Evolutionary conservation across 1,140 invertebrate genomes (phyloP).

Genomic region (Leptopilina boulardi): DNA sequence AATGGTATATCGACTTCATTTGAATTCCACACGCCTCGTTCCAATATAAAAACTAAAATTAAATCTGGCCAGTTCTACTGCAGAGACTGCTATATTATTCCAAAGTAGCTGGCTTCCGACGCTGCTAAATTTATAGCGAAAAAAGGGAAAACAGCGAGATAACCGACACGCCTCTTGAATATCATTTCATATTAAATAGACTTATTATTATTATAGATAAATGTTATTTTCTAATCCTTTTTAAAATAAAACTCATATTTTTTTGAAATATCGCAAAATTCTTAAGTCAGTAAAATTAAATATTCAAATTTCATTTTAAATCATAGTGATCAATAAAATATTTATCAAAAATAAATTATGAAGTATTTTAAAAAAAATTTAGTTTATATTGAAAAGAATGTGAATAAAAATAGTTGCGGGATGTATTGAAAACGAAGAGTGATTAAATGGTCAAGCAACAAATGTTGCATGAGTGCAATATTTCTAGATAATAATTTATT

Average conservation of each 20-base stretch:
- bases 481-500: neutral
- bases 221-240: no score
- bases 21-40: constrained; percentile 51
- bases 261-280: no score
- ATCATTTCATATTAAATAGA: constrained; percentile 43
- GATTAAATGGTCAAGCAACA: no score
- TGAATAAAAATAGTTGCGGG: neutral
- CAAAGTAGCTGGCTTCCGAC: constrained; percentile 48
- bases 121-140: constrained; percentile 48
- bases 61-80: constrained; percentile 53
- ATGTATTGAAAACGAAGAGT: constrained; percentile 26
- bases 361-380: no score
- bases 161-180: constrained; percentile 38
- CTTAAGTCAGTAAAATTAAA: no score
- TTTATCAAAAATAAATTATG: no score
- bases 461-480: constrained; percentile 32
- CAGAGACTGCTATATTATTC: constrained; percentile 55
- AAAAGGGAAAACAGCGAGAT: constrained; percentile 51
- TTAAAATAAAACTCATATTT: no score
- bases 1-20: constrained; percentile 52
- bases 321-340: no score
- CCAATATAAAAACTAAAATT: constrained; percentile 54
- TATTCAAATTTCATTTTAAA: no score
- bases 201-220: constrained; percentile 43
- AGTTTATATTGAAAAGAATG: no score